These are phyloP conservation scores for Tipula lateralis DNA, from an alignment of 2,888 invertebrate genomes.

Conservation along the genomic window DNA sequence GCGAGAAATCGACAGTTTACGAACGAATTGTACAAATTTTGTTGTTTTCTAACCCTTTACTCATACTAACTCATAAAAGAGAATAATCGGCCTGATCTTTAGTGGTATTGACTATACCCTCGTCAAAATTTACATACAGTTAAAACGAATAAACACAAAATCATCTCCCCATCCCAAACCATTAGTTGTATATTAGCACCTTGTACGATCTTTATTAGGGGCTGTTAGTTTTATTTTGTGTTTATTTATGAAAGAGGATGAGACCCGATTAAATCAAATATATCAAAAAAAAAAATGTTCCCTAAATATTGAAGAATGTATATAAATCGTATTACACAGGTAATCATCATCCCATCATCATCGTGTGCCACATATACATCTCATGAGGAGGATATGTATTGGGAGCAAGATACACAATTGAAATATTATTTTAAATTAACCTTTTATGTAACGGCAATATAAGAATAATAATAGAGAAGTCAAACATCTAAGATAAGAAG, in stretches of 20 bases:
- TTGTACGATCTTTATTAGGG: neutral
- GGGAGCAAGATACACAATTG: neutral
- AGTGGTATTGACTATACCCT: too few relatives aligned
- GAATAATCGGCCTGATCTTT: too few relatives aligned
- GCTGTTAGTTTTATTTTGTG: neutral
- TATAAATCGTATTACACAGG: neutral
- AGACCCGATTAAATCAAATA: neutral
- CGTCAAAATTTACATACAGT: slow-evolving; percentile 11
- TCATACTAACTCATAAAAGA: too few relatives aligned
- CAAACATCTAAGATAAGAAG: neutral
- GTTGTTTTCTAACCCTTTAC: too few relatives aligned
- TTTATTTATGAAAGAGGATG: neutral
- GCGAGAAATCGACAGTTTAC: too few relatives aligned
- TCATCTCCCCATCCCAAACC: neutral
- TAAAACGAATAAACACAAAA: neutral
- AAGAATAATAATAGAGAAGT: neutral
- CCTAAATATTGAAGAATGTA: neutral
- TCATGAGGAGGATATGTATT: neutral
- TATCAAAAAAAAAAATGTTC: neutral
- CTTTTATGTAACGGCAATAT: neutral
- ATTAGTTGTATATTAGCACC: neutral
- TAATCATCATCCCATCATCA: neutral
- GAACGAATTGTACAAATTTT: too few relatives aligned
- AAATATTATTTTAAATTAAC: slow-evolving; percentile 24
- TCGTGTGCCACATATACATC: neutral